Conservation (phyloP, 2,113 vertebrate species). For the Anhinga anhinga region DNA sequence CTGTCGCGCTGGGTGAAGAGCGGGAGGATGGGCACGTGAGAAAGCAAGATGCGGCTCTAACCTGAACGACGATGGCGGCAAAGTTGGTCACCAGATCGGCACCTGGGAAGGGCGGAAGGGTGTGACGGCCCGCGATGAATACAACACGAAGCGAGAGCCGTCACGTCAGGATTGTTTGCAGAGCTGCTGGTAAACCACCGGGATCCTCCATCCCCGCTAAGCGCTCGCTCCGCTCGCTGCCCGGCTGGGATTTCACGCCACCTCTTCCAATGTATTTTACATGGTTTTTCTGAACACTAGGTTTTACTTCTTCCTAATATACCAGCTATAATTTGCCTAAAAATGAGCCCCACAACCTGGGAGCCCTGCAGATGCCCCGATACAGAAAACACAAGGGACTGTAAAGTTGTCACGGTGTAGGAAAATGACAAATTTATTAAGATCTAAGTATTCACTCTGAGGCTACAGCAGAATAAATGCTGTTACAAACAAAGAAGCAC, state of each 20-base stretch:
- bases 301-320: not conserved
- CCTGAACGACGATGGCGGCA: rapidly evolving
- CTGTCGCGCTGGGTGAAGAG: not conserved
- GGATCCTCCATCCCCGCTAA: not conserved
- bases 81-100: not conserved
- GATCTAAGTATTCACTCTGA: not conserved
- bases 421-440: conserved; percentile 18
- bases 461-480: not conserved
- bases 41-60: rapidly evolving
- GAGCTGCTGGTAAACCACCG: not conserved
- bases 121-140: rapidly evolving
- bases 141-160: too few relatives aligned
- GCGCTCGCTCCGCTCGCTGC: not conserved
- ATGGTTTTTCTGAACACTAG: not conserved
- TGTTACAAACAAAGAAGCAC: not conserved
- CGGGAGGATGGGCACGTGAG: rapidly evolving
- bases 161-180: rapidly evolving
- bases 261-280: rapidly evolving
- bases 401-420: not conserved
- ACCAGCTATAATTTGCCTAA: not conserved
- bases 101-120: rapidly evolving
- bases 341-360: not conserved
- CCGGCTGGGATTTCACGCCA: rapidly evolving
- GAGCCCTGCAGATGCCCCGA: not conserved
- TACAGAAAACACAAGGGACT: not conserved